These are phyloP conservation scores for Pseudeuparius sepicola DNA, from an alignment of 2,888 invertebrate genomes.

Conservation along the genomic window DNA sequence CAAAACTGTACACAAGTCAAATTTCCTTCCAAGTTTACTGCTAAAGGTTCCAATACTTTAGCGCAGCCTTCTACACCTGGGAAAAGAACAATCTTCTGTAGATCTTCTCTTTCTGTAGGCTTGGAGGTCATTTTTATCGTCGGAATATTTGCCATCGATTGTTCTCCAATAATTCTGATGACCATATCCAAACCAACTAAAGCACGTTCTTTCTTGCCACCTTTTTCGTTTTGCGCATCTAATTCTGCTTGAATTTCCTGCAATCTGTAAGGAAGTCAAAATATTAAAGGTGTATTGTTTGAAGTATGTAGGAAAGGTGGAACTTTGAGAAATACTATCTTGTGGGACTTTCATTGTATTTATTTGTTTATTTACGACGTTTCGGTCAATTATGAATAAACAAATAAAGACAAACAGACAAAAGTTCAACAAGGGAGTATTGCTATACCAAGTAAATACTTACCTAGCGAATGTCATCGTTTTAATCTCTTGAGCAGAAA, in stretches of 20 bases:
- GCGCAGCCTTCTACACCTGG: slow-evolving; percentile 62
- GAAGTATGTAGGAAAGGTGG: too few relatives aligned
- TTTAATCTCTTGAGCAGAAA: slow-evolving; percentile 80
- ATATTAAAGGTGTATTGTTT: neutral
- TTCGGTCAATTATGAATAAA: too few relatives aligned
- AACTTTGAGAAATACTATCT: too few relatives aligned
- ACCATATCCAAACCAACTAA: slow-evolving; percentile 45
- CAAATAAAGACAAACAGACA: too few relatives aligned
- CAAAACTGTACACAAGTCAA: slow-evolving; percentile 47
- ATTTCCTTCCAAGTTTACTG: slow-evolving; percentile 43
- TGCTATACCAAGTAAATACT: too few relatives aligned
- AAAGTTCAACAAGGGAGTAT: too few relatives aligned
- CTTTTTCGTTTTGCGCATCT: slow-evolving; percentile 9
- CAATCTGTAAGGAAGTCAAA: slow-evolving; percentile 33
- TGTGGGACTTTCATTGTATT: too few relatives aligned
- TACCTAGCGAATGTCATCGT: slow-evolving; percentile 65
- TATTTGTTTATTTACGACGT: too few relatives aligned
- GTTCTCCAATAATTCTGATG: slow-evolving; percentile 34
- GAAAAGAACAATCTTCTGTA: slow-evolving; percentile 36
- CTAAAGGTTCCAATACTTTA: slow-evolving; percentile 44
- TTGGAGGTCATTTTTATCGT: slow-evolving; percentile 1
- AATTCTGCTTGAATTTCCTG: slow-evolving; percentile 45
- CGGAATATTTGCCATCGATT: slow-evolving; percentile 2
- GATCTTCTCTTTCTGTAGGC: slow-evolving; percentile 4
- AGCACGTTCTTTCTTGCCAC: slow-evolving; percentile 15